A percentile compares a stretch with the other conserved stretches of the same genome.
Evolutionary conservation across 2,888 invertebrate genomes (phyloP).

Genomic region (Amphimallon solstitiale): DNA sequence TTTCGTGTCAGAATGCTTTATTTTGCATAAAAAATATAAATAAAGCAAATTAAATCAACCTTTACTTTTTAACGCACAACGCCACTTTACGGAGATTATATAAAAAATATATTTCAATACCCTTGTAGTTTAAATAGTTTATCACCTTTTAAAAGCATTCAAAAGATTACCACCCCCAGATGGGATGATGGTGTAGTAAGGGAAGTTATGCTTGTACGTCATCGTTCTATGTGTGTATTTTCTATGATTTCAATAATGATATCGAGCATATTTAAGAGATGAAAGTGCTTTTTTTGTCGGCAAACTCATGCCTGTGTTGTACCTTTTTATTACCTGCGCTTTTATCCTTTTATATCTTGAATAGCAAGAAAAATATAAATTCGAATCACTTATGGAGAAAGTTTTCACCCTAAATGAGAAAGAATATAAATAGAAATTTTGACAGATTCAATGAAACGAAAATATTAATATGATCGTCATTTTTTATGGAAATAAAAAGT

Average conservation of each 20-base stretch:
- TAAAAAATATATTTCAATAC: no score
- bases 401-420: no score
- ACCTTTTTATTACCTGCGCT: not conserved
- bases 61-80: no score
- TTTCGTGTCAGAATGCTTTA: no score
- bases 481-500: no score
- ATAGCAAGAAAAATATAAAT: not conserved
- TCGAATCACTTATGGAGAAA: not conserved
- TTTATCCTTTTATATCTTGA: not conserved
- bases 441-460: no score
- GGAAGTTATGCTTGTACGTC: constrained; percentile 9
- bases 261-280: not conserved
- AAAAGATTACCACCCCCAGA: not conserved
- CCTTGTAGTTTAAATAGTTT: no score
- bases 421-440: no score
- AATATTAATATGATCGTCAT: no score
- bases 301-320: not conserved
- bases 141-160: not conserved
- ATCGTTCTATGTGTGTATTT: constrained; percentile 1
- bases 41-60: no score
- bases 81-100: no score
- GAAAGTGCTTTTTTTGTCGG: constrained; percentile 5
- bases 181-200: not conserved
- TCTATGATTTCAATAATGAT: constrained; percentile 18
- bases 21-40: no score